phyloP scores from a whole-genome alignment of 2,113 vertebrate species.

The Corythaeola cristata region DNA sequence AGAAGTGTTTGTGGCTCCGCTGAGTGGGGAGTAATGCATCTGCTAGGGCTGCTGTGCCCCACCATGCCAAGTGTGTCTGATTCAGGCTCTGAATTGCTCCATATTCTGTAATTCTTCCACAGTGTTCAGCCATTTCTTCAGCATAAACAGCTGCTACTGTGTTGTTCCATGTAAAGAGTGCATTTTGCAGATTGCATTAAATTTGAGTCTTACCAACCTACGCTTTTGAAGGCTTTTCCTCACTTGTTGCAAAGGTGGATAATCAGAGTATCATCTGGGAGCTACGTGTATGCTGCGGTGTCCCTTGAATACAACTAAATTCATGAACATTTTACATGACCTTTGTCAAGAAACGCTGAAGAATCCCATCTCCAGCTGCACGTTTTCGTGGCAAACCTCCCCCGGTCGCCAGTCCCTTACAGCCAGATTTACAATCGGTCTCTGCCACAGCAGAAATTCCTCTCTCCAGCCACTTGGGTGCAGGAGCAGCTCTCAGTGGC shows the following conservation, averaged over 20 bases:
- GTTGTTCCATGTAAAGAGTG: not conserved
- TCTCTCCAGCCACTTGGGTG: not conserved
- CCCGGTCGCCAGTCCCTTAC: fast-evolving
- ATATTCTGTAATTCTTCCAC: not conserved
- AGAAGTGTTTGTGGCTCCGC: not conserved
- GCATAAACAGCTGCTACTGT: not conserved
- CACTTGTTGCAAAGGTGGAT: not conserved
- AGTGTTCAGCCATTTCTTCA: not conserved
- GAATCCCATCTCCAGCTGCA: not conserved
- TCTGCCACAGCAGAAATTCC: not conserved
- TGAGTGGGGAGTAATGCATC: not conserved
- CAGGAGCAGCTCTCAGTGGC: not conserved
- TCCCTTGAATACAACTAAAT: not conserved
- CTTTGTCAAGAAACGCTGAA: not conserved
- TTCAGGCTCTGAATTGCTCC: not conserved
- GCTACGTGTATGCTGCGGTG: not conserved
- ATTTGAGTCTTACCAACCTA: not conserved
- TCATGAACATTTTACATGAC: not conserved
- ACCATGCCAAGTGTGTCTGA: not conserved
- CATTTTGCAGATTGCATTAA: not conserved
- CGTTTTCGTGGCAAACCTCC: fast-evolving
- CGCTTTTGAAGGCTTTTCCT: not conserved
- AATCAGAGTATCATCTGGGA: not conserved
- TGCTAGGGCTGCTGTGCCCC: not conserved
- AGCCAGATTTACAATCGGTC: not conserved